A percentile compares a stretch with the other conserved stretches of the same genome.
Evolutionary conservation across 2,113 vertebrate species (phyloP).

Genomic region (Struthidea cinerea): DNA sequence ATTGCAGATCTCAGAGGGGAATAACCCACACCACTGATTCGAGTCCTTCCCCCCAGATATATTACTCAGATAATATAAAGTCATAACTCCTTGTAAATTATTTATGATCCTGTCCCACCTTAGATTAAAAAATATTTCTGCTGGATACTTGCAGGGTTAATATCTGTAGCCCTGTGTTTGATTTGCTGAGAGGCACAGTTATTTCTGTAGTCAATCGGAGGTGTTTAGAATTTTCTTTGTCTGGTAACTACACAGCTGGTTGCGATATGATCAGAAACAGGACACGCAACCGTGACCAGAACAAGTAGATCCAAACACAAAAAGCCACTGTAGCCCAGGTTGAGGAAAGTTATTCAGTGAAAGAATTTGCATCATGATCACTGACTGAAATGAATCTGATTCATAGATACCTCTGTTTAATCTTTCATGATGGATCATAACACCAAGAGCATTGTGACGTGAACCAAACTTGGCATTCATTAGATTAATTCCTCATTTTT

Average conservation of each 20-base stretch:
- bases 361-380: not conserved
- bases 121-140: constrained; percentile 26
- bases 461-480: constrained; percentile 46
- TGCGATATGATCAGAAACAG: not conserved
- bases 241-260: not conserved
- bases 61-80: constrained; percentile 17
- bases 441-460: constrained; percentile 19
- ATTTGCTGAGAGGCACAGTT: not conserved
- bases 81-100: constrained; percentile 41
- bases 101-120: constrained; percentile 25
- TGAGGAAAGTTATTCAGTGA: constrained; percentile 24
- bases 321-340: constrained; percentile 13
- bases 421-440: constrained; percentile 39
- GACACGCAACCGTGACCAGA: not conserved
- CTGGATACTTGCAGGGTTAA: not conserved
- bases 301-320: not conserved
- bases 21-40: not conserved
- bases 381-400: constrained; percentile 13
- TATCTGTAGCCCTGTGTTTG: not conserved
- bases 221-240: not conserved
- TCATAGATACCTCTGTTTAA: constrained; percentile 36
- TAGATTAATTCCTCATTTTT: constrained; percentile 60
- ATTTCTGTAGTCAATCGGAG: not conserved
- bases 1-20: not conserved
- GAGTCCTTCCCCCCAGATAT: not conserved